These are phyloP conservation scores for Nerophis ophidion DNA, from an alignment of 2,113 vertebrate species.

Conservation along the genomic window DNA sequence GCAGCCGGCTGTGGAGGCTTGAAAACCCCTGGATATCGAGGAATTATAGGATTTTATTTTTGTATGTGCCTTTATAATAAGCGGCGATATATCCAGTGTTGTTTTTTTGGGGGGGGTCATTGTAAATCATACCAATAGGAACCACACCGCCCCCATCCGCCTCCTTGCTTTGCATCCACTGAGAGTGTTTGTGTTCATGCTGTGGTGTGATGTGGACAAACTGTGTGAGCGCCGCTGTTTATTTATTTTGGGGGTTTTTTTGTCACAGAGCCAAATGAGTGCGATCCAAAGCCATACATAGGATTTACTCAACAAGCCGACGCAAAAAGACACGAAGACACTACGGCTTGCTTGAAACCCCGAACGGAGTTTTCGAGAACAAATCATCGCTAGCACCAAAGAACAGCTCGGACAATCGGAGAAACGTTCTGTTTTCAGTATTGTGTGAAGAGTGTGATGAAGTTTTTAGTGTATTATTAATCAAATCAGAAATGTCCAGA, in stretches of 20 bases:
- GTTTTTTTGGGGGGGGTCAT: constrained; percentile 1
- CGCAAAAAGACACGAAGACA: constrained; percentile 11
- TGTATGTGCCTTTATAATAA: constrained; percentile 19
- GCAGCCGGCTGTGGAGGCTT: constrained; percentile 46
- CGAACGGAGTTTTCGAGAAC: constrained; percentile 14
- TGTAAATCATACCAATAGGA: constrained; percentile 12
- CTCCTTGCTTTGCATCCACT: not conserved
- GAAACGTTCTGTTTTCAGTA: constrained; percentile 21
- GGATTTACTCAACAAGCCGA: constrained; percentile 25
- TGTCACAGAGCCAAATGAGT: constrained; percentile 32
- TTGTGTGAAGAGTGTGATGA: constrained; percentile 13
- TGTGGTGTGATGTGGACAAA: constrained; percentile 10
- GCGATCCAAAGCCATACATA: constrained; percentile 47
- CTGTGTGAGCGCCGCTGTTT: constrained; percentile 33
- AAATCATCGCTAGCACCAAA: constrained; percentile 50
- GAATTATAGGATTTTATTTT: constrained; percentile 21
- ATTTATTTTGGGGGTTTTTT: constrained; percentile 37
- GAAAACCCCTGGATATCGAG: not conserved
- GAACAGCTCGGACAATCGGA: constrained; percentile 28
- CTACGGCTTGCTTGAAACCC: constrained; percentile 54
- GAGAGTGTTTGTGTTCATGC: constrained; percentile 1
- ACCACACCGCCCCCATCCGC: not conserved
- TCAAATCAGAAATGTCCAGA: not conserved
- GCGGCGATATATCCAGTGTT: constrained; percentile 6
- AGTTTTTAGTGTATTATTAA: constrained; percentile 1